A percentile compares a stretch with the other conserved stretches of the same genome.
phyloP scores from a whole-genome alignment of 2,888 invertebrate species.

The Pherbina coryleti region DNA sequence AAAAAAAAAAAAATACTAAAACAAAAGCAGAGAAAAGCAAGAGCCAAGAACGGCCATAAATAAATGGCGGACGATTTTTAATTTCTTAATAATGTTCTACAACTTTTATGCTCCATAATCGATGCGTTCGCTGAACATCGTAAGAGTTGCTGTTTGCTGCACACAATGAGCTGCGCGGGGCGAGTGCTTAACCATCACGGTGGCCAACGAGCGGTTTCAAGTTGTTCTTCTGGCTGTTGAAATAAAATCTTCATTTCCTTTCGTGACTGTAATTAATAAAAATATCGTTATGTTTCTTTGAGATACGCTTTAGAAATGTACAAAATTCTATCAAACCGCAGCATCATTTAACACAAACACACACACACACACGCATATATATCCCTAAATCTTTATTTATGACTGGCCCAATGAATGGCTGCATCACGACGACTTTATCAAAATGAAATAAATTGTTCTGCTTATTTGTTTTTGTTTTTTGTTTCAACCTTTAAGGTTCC shows the following conservation, averaged over 20 bases:
- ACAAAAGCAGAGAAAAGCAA: background rate
- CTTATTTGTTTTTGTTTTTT: conserved; percentile 8
- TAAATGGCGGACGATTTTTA: conserved; percentile 1
- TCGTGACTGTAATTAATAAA: conserved; percentile 67
- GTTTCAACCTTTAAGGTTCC: background rate
- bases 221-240: conserved; percentile 51
- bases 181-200: background rate
- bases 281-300: conserved; percentile 32
- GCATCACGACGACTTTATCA: conserved; percentile 32
- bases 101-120: background rate
- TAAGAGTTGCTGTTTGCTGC: background rate
- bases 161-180: background rate
- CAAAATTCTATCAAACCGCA: conserved; percentile 21
- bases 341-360: background rate
- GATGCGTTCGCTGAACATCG: background rate
- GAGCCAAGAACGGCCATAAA: background rate
- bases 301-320: background rate
- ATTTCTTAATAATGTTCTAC: conserved; percentile 22
- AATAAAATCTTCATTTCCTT: conserved; percentile 65
- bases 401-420: background rate
- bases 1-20: background rate
- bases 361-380: too few species aligned
- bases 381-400: too few species aligned
- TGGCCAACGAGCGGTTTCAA: background rate
- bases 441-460: conserved; percentile 39